Conservation (phyloP, 2,113 vertebrate species). For the Cebus imitator region DNA sequence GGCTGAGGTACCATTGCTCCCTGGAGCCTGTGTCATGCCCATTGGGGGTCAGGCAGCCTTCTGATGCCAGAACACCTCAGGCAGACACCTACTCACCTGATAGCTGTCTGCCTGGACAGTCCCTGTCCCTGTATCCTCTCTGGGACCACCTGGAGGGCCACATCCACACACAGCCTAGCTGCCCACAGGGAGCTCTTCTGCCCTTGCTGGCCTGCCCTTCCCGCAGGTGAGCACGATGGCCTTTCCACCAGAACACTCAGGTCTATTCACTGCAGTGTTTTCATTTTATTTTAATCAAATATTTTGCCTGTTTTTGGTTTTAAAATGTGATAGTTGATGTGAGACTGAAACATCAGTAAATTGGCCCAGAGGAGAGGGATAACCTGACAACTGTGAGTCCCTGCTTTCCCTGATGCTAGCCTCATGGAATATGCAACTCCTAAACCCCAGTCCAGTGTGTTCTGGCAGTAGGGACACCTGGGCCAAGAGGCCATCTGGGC, state of each 20-base stretch:
- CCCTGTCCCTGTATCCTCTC: neutral
- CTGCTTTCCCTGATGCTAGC: neutral
- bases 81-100: neutral
- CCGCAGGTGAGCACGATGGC: neutral
- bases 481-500: neutral
- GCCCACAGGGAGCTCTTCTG: neutral
- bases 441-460: too few relatives aligned
- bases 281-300: conserved; percentile 15
- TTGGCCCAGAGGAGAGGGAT: neutral
- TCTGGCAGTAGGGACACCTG: neutral
- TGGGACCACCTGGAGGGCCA: neutral
- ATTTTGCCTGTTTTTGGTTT: conserved; percentile 39
- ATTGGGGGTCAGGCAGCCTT: neutral
- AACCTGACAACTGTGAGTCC: neutral
- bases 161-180: neutral
- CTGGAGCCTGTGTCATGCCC: neutral
- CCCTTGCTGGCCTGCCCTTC: neutral
- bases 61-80: neutral
- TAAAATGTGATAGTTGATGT: neutral
- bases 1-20: neutral
- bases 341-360: neutral
- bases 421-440: neutral
- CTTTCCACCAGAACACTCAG: conserved; percentile 26
- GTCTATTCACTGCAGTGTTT: conserved; percentile 39
- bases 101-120: neutral